Evolutionary conservation across 2,888 invertebrate species (phyloP).

Genomic region (Lomographa bimaculata): DNA sequence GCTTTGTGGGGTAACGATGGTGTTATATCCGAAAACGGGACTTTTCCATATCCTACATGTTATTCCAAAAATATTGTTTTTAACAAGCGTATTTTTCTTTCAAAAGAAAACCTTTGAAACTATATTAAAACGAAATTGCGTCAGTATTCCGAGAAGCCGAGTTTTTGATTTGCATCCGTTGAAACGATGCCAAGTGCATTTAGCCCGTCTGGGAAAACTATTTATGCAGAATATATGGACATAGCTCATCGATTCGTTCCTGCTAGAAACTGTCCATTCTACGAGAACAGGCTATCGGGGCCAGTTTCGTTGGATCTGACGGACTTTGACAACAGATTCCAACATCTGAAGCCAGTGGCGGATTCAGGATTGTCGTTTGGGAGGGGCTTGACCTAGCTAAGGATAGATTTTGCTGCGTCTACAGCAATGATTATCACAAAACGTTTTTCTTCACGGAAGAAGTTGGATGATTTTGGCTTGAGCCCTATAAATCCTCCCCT

Average conservation of each 20-base stretch:
- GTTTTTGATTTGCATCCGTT: constrained; percentile 24
- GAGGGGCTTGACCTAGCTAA: too few relatives aligned
- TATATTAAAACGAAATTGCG: constrained; percentile 24
- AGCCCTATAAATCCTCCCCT: too few relatives aligned
- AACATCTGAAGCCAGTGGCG: constrained; percentile 45
- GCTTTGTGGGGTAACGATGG: constrained; percentile 64
- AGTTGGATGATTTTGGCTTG: too few relatives aligned
- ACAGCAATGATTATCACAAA: too few relatives aligned
- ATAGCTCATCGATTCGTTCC: constrained; percentile 26
- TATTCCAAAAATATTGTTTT: too few relatives aligned
- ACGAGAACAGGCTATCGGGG: too few relatives aligned
- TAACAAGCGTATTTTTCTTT: constrained; percentile 34
- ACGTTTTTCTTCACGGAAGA: too few relatives aligned
- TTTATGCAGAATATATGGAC: constrained; percentile 41
- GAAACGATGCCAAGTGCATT: constrained; percentile 18
- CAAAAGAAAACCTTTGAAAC: constrained; percentile 23
- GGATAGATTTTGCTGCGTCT: too few relatives aligned
- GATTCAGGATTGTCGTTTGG: too few relatives aligned
- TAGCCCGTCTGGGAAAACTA: constrained; percentile 32
- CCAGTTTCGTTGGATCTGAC: constrained; percentile 43
- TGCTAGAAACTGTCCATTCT: constrained; percentile 36
- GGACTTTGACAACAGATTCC: constrained; percentile 51
- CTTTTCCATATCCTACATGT: too few relatives aligned
- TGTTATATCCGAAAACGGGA: constrained; percentile 43
- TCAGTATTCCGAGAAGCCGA: constrained; percentile 13